These are phyloP conservation scores for Meandrusa payeni DNA, from an alignment of 2,888 invertebrate genomes.

Conservation along the genomic window DNA sequence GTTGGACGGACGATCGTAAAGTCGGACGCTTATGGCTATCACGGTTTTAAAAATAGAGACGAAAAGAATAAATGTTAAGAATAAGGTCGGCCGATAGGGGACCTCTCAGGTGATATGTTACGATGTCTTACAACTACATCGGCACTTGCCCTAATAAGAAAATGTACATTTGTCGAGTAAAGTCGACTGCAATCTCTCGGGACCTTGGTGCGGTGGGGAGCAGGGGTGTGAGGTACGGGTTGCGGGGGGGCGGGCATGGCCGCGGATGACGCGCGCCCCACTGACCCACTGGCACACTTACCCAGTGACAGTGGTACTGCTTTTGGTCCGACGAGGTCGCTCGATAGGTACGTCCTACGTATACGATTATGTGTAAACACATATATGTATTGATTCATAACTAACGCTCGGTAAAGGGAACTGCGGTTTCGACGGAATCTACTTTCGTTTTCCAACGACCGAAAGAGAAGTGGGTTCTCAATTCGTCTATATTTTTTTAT, in stretches of 20 bases:
- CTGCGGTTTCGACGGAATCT: too few species aligned
- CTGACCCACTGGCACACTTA: constrained; percentile 80
- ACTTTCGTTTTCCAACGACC: too few species aligned
- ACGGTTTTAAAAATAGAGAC: too few species aligned
- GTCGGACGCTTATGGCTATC: too few species aligned
- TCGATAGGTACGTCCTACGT: constrained; percentile 67
- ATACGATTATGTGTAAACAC: constrained; percentile 42
- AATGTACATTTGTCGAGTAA: constrained; percentile 49
- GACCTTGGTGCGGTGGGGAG: constrained; percentile 64
- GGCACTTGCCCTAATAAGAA: constrained; percentile 40
- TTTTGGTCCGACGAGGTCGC: constrained; percentile 76
- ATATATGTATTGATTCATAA: constrained; percentile 22
- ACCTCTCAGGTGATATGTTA: not conserved
- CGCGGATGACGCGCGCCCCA: constrained; percentile 78
- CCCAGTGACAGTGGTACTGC: constrained; percentile 80
- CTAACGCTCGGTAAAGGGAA: constrained; percentile 9
- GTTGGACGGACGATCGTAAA: too few species aligned
- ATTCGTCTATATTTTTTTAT: too few species aligned
- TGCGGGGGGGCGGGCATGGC: constrained; percentile 54
- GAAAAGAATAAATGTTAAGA: not conserved
- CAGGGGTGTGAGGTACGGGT: constrained; percentile 40
- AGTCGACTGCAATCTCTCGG: constrained; percentile 64
- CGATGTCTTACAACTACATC: constrained; percentile 16
- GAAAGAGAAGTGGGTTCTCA: too few species aligned
- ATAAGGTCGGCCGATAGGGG: constrained; percentile 2